Evolutionary conservation across 2,797 vertebrate species (phyloP).

Genomic region (Meriones psammophilus): DNA sequence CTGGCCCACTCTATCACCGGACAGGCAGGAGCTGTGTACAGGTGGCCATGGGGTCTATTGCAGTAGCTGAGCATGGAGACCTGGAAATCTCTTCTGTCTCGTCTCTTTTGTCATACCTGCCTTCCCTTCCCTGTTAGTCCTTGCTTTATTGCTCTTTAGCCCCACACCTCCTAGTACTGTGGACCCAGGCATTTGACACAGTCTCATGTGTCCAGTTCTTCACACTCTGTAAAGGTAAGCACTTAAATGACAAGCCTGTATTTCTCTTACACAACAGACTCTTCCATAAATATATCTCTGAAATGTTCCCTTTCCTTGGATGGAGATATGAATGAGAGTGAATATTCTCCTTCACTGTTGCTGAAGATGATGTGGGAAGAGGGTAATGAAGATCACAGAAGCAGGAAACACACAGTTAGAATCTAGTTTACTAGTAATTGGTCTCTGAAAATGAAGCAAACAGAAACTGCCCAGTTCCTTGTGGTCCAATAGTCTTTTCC

Average conservation of each 20-base stretch:
- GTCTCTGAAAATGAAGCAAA: neutral
- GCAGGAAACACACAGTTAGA: neutral
- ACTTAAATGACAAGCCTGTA: neutral
- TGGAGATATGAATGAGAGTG: neutral
- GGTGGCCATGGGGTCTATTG: neutral
- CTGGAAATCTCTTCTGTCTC: neutral
- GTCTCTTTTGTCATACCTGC: neutral
- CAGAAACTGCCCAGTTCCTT: neutral
- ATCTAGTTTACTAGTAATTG: neutral
- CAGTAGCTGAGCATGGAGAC: neutral
- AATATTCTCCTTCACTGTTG: neutral
- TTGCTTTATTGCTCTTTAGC: neutral
- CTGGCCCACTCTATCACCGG: neutral
- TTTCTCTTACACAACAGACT: neutral
- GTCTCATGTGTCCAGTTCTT: neutral
- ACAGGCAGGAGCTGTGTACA: neutral
- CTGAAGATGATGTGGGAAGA: neutral
- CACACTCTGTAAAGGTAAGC: neutral
- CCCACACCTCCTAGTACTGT: neutral
- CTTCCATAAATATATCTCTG: neutral
- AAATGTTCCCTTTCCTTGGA: neutral
- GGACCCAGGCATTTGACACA: neutral
- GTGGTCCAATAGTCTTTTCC: neutral
- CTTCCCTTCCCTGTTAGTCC: accelerated
- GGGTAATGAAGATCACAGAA: neutral